Evolutionary conservation across 2,797 vertebrate genomes (phyloP).

Genomic region (Strix occidentalis): DNA sequence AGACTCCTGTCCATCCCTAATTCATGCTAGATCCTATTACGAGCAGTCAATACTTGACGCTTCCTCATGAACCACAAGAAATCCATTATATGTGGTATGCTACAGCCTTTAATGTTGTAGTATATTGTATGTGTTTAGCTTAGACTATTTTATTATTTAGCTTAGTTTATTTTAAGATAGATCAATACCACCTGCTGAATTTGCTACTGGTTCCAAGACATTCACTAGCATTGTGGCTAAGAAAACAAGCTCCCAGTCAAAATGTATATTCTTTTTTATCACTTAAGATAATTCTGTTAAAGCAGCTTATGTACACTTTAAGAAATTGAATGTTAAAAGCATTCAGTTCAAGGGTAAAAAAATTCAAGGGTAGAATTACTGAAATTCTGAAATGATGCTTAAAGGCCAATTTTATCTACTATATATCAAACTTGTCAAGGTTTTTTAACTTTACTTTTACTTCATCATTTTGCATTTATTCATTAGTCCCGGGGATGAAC

Average conservation of each 20-base stretch:
- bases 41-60: neutral
- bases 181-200: constrained; percentile 24
- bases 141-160: constrained; percentile 14
- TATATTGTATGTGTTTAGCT: neutral
- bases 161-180: constrained; percentile 34
- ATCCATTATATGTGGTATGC: neutral
- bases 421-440: neutral
- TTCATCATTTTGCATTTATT: neutral
- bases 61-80: constrained; percentile 3
- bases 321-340: neutral
- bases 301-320: neutral
- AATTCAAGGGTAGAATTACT: neutral
- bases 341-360: neutral
- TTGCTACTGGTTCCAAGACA: neutral
- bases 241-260: neutral
- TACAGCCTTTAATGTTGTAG: neutral
- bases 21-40: neutral
- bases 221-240: neutral
- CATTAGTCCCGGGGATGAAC: neutral
- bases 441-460: neutral
- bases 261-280: neutral
- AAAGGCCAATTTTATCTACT: neutral
- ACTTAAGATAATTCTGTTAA: neutral
- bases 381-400: neutral
- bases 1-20: neutral